Conservation (phyloP, 2,888 invertebrate genomes). For the Clusia tigrina region DNA sequence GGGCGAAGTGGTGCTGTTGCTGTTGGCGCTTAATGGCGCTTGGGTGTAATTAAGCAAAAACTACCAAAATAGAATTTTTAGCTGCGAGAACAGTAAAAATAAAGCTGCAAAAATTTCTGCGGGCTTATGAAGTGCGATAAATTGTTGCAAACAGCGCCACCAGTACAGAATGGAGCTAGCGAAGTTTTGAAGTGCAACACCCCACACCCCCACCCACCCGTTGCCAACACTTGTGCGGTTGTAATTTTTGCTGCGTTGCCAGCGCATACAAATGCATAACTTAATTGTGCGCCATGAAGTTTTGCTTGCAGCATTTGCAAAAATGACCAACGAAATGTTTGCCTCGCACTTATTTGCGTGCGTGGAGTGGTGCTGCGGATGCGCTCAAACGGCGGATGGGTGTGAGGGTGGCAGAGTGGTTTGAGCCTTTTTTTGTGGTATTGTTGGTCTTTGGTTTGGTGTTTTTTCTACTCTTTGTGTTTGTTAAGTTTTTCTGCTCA, state of each 20-base stretch:
- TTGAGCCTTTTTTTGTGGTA: neutral
- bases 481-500: too few relatives aligned
- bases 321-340: constrained; percentile 8
- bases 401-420: neutral
- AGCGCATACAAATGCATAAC: constrained; percentile 15
- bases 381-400: too few relatives aligned
- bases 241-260: constrained; percentile 13
- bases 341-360: constrained; percentile 6
- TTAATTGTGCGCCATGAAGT: constrained; percentile 9
- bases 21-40: neutral
- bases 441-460: neutral
- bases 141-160: neutral
- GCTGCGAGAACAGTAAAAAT: constrained; percentile 1
- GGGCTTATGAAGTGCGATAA: constrained; percentile 3
- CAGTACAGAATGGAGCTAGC: neutral
- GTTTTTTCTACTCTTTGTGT: too few relatives aligned
- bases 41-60: constrained; percentile 16
- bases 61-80: neutral
- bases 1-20: constrained; percentile 15
- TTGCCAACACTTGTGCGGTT: neutral
- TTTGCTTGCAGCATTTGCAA: neutral
- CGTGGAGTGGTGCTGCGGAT: neutral
- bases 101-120: neutral
- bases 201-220: neutral
- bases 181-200: too few relatives aligned